Percentiles rank a stretch among this genome's conserved stretches.
Conservation (phyloP, 2,797 vertebrate genomes). For the Austrolebias charrua region DNA sequence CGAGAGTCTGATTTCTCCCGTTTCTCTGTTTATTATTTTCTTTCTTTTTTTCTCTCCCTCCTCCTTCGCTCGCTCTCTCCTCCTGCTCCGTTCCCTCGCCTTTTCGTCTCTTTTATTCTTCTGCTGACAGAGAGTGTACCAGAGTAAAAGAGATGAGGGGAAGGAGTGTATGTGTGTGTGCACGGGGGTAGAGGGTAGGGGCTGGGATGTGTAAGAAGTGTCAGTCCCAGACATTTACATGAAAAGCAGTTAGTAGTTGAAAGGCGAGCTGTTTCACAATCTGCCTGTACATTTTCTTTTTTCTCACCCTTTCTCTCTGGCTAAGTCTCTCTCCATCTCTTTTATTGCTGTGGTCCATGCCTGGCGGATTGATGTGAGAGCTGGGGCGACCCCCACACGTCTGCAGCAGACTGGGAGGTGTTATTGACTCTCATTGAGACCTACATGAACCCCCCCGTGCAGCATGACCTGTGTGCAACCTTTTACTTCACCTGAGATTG, state of each 20-base stretch:
- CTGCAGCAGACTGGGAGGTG: constrained; percentile 85
- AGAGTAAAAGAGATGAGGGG: constrained; percentile 68
- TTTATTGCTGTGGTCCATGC: constrained; percentile 88
- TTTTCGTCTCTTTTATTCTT: constrained; percentile 74
- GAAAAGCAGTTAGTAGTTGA: constrained; percentile 97
- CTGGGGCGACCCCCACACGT: constrained; percentile 87
- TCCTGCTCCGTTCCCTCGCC: constrained; percentile 58
- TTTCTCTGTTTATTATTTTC: constrained; percentile 54
- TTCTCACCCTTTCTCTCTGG: constrained; percentile 71
- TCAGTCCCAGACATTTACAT: constrained; percentile 98
- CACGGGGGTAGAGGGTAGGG: constrained; percentile 38
- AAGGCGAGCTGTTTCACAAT: constrained; percentile 96
- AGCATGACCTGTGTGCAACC: constrained; percentile 84
- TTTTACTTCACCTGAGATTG: constrained; percentile 94
- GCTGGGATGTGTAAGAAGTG: constrained; percentile 93
- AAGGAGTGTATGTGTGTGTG: constrained; percentile 20
- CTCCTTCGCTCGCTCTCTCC: constrained; percentile 55
- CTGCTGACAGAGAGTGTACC: constrained; percentile 76
- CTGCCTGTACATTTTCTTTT: constrained; percentile 91
- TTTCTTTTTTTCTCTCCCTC: constrained; percentile 32
- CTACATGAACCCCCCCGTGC: constrained; percentile 71
- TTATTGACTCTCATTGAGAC: constrained; percentile 95
- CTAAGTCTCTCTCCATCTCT: constrained; percentile 78
- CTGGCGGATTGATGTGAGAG: constrained; percentile 81
- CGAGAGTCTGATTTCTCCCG: constrained; percentile 95